These are phyloP conservation scores for Cryptoprocta ferox DNA, from an alignment of 2,797 vertebrate species.

Conservation along the genomic window DNA sequence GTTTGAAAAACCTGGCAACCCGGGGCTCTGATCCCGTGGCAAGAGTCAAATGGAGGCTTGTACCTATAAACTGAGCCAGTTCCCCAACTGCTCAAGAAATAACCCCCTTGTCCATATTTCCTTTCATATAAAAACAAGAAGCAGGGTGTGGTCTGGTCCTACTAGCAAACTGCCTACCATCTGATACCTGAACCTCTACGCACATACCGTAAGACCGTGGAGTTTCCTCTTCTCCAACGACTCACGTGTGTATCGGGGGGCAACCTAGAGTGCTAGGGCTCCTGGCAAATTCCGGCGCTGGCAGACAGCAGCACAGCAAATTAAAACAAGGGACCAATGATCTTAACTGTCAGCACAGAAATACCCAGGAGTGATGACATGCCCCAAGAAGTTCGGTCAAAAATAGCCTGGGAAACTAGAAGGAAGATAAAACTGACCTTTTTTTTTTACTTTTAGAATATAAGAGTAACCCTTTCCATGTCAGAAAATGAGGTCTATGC, in stretches of 20 bases:
- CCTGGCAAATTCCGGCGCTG: neutral
- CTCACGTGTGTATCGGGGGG: neutral
- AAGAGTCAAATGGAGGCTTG: neutral
- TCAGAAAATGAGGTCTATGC: neutral
- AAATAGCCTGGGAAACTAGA: slow-evolving; percentile 24
- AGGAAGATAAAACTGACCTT: slow-evolving; percentile 20
- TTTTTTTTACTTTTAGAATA: neutral
- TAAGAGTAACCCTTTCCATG: neutral
- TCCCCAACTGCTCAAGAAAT: neutral
- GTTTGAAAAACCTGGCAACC: neutral
- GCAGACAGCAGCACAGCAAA: neutral
- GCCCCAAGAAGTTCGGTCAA: neutral
- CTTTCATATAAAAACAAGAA: neutral
- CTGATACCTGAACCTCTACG: neutral
- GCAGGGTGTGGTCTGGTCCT: neutral
- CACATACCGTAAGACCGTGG: neutral
- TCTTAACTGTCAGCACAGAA: neutral
- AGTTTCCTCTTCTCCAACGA: neutral
- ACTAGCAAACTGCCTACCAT: neutral
- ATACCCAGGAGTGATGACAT: neutral
- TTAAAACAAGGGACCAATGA: neutral
- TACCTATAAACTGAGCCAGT: neutral
- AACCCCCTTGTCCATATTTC: neutral
- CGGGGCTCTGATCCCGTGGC: neutral
- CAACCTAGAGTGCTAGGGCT: neutral